Conservation (phyloP, 2,797 vertebrate species). For the Sebastes cheni region DNA sequence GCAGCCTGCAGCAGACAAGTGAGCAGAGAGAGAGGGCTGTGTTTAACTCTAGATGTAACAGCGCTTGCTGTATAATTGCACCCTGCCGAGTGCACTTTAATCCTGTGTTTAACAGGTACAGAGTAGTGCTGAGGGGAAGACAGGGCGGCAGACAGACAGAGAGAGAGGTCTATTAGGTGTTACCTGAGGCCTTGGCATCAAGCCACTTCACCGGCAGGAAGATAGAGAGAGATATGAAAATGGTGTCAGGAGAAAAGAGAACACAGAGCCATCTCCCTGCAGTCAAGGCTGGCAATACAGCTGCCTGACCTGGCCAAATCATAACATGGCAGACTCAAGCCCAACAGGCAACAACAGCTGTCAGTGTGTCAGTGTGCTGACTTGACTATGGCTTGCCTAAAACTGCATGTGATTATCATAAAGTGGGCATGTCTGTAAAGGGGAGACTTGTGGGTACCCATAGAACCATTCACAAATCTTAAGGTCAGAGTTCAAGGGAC, state of each 20-base stretch:
- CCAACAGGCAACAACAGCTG: no score
- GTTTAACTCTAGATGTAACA: constrained; percentile 65
- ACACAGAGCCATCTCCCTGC: constrained; percentile 35
- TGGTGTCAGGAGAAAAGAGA: constrained; percentile 38
- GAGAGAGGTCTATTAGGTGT: constrained; percentile 47
- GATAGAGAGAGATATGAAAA: constrained; percentile 45
- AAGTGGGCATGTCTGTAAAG: no score
- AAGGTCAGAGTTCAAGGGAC: no score
- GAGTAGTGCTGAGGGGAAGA: constrained; percentile 31
- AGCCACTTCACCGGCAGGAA: constrained; percentile 28
- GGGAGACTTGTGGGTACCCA: no score
- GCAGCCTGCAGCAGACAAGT: constrained; percentile 53
- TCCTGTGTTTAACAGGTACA: constrained; percentile 73
- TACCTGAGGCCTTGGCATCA: constrained; percentile 50
- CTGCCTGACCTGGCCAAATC: constrained; percentile 24
- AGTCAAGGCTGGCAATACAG: constrained; percentile 44
- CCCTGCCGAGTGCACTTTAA: constrained; percentile 71
- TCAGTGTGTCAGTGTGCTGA: no score
- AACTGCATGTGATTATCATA: no score
- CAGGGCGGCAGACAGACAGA: constrained; percentile 7
- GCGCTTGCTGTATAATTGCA: constrained; percentile 64
- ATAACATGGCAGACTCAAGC: no score
- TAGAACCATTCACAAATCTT: no score
- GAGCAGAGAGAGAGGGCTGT: constrained; percentile 46
- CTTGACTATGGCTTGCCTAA: no score